Evolutionary conservation across 2,797 vertebrate genomes (phyloP), one percentile per base, ranked within the genome.

Genomic region (Trichosurus vulpecula): DNA sequence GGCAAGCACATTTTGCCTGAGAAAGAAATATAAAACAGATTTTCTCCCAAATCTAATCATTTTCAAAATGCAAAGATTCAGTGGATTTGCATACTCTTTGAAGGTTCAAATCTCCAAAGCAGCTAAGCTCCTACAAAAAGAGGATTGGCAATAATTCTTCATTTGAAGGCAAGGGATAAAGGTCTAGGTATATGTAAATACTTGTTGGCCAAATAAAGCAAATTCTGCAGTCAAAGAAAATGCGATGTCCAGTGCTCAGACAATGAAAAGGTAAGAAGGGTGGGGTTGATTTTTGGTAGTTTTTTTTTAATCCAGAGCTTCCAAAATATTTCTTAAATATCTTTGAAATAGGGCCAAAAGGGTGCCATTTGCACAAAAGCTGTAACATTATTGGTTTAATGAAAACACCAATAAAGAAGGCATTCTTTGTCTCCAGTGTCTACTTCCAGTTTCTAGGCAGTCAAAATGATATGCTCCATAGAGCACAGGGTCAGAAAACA

Each of bases 321-420:
- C 81, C 66, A 81, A 81, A 41, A 81, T n/a, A 81, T 47, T 47
- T 81, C 41, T 47, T 81, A 81, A 22, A 47, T 81, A 47, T 81
- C 66, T 81, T 25, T 47, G n/a, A 81, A 47, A 47, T 25, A 41
- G n/a, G 41, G 19, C 11, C 66, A 81, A 81, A 47, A 81, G 66
- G 0, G 8, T 25, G 8, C 19, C 19, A 22, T 94, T 95, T 96
- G 91, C 61, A 95, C 47, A 16, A 90, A n/a, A 90, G 94, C 2
- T 22, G 27, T 96, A 94, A 94, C 91, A 53, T 3, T 90, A 95
- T 53, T 54, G 92, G 93, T 95, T 94, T 92, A 47, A 95, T 95
- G 93, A 92, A 52, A 97, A 92, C 25, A 27, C n/a, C 30, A 8
- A 0, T 1, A 19, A 93, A 47, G 22, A 55, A 95, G 22, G 41